Base-by-base conservation (phyloP, 2,888 invertebrate species). In the Chloroclystis v-ata region DNA sequence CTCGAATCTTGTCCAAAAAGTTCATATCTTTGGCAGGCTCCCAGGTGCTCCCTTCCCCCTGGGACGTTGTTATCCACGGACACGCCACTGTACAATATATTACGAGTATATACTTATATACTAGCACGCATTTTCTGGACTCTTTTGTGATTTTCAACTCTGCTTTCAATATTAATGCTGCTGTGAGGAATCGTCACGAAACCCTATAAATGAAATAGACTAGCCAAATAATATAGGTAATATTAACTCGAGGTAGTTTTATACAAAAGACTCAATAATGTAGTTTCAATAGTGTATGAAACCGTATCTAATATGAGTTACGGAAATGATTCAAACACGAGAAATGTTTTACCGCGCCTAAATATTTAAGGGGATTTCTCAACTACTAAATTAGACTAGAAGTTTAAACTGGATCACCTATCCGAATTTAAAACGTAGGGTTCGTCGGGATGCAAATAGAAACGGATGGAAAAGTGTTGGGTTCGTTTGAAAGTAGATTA, bases 321-420 rank as follows among this genome's bases (percentile, higher is more conserved):
- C 43, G 35, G 38, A 45, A 49, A 47, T 52, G 43, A 50, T 50
- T 54, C 43, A 47, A 47, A 59, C 59, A 59, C 42, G 49, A 57
- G 55, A 59, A 57, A 54, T 54, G 59, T 54, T 59, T 59, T 59
- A 57, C 54, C 47, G 40, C 38, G 39, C 40, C 55, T 55, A 59
- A 59, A 57, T 59, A 59, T 59, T 55, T 49, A 46, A 57, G 39
- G 48, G 59, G 49, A 56, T 51, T 55, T 56, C 44, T 26, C 50
- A 79, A 80, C 75, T 80, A 76, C 65, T 60, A 78, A 82, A 81
- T 81, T 77, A 73, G 69, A 75, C 71, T 72, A 63, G 71, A 82
- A 85, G 72, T 85, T 82, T 72, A 77, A 84, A 84, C 73, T 72
- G 76, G 81, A 82, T 84, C 82, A 78, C 78, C 75, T 75, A 75